Base-by-base conservation (phyloP, 1,140 invertebrate species). In the Augochlora pura region DNA sequence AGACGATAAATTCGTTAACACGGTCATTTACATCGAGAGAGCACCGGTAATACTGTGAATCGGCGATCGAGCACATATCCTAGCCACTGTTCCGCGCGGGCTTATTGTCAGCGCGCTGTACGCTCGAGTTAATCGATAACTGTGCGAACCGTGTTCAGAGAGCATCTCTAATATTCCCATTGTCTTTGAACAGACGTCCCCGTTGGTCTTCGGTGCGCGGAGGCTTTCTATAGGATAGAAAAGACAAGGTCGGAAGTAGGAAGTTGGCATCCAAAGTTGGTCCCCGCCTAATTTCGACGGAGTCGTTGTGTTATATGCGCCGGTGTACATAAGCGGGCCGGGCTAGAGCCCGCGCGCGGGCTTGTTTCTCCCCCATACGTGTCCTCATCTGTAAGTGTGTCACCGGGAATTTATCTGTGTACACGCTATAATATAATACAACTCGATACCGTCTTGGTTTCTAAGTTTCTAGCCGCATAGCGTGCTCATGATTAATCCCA, bases 131-230 rank as follows among this genome's bases (percentile, higher is more conserved):
- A 88, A 90, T 88, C 88, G 86, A 90, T 88, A 88, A 87, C 86
- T 84, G 68, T 59, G 70, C 84, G 59, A 85, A 81, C 77, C 76
- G 85, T 86, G 84, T 81, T 90, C 87, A 85, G 81, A 81, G 84
- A 86, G 87, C 82, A 89, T 89, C 88, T 72, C 86, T 90, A 90
- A 90, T 90, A 86, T 87, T 84, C 77, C 86, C 73, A 89, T 89
- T 90, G 88, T 90, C 88, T 87, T 81, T 60, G 80, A 87, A 76
- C 77, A 83, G 84, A 83, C 76, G 74, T 75, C 63, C 66, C 67
- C n/a, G 59, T 32, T 52, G 74, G 59, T 73, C 42, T 57, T 46
- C 54, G 42, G 52, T 14, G 39, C 39, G 10, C 46, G 5, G 14
- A 46, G 27, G 71, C 73, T 81, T 69, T 71, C 82, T 77, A 46